Conservation (phyloP, 2,888 invertebrate species). For the Onthophagus sagittarius region DNA sequence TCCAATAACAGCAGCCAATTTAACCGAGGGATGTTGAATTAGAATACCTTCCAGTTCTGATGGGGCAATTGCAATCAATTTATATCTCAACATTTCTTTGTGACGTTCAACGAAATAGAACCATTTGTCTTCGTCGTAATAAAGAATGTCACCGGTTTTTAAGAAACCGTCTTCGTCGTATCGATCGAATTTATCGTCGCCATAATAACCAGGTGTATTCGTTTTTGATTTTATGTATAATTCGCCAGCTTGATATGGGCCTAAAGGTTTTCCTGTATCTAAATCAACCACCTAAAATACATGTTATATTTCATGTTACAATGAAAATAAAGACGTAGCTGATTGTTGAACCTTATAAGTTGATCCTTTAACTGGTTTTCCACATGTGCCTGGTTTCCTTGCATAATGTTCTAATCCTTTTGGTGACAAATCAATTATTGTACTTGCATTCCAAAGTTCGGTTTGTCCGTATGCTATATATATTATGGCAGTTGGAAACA, state of each 20-base stretch:
- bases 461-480: conserved; percentile 41
- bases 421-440: conserved; percentile 32
- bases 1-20: conserved; percentile 78
- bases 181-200: conserved; percentile 40
- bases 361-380: conserved; percentile 31
- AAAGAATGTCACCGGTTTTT: conserved; percentile 52
- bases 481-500: conserved; percentile 40
- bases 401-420: conserved; percentile 32
- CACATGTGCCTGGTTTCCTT: conserved; percentile 34
- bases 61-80: conserved; percentile 49
- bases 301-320: too few relatives aligned
- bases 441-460: conserved; percentile 36
- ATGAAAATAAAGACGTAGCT: not conserved
- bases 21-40: conserved; percentile 38
- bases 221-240: conserved; percentile 16
- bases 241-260: conserved; percentile 43
- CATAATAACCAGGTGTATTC: conserved; percentile 19
- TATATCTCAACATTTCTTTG: conserved; percentile 53
- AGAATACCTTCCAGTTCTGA: conserved; percentile 38
- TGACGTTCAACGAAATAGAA: conserved; percentile 52
- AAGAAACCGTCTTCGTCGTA: conserved; percentile 51
- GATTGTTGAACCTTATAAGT: not conserved
- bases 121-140: conserved; percentile 51
- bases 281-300: conserved; percentile 31
- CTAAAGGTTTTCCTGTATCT: conserved; percentile 46